Percentiles rank a stretch among this genome's conserved stretches.
phyloP scores from a whole-genome alignment of 1,140 invertebrate genomes.

The Drosophila bocqueti region DNA sequence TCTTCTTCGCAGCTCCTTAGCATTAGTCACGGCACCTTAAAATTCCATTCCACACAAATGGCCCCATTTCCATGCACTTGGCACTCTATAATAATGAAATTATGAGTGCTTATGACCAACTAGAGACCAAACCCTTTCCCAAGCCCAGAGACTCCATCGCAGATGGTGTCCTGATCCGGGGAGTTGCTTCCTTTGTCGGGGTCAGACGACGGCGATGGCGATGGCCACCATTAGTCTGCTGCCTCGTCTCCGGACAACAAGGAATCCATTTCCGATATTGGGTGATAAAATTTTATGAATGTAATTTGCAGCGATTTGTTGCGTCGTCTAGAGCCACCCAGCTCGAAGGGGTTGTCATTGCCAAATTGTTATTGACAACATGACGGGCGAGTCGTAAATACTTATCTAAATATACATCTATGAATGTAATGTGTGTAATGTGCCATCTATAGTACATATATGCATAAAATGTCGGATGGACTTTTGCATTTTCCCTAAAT shows the following conservation, averaged over 20 bases:
- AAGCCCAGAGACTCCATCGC: slow-evolving; percentile 48
- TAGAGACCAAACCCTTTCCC: slow-evolving; percentile 56
- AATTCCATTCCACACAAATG: slow-evolving; percentile 67
- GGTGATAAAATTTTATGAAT: slow-evolving; percentile 84
- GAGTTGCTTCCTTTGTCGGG: slow-evolving; percentile 58
- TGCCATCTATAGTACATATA: slow-evolving; percentile 13
- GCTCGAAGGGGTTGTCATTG: slow-evolving; percentile 63
- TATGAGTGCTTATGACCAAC: slow-evolving; percentile 73
- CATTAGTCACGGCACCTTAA: slow-evolving; percentile 60
- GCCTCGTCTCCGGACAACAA: slow-evolving; percentile 53
- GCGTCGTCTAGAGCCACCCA: slow-evolving; percentile 38
- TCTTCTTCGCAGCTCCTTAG: slow-evolving; percentile 1
- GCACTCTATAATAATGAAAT: slow-evolving; percentile 81
- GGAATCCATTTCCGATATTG: slow-evolving; percentile 83
- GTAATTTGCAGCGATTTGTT: slow-evolving; percentile 84
- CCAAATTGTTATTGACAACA: slow-evolving; percentile 80
- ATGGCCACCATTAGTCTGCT: slow-evolving; percentile 72
- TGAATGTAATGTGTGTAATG: slow-evolving; percentile 50
- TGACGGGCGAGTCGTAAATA: slow-evolving; percentile 76
- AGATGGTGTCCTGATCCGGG: slow-evolving; percentile 47
- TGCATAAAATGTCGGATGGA: slow-evolving; percentile 29
- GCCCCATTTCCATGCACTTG: slow-evolving; percentile 77
- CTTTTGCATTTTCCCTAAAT: slow-evolving; percentile 67
- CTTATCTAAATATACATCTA: slow-evolving; percentile 68
- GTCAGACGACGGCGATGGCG: slow-evolving; percentile 42